Evolutionary conservation across 2,797 vertebrate genomes (phyloP).

Genomic region (Ispidina lecontei): DNA sequence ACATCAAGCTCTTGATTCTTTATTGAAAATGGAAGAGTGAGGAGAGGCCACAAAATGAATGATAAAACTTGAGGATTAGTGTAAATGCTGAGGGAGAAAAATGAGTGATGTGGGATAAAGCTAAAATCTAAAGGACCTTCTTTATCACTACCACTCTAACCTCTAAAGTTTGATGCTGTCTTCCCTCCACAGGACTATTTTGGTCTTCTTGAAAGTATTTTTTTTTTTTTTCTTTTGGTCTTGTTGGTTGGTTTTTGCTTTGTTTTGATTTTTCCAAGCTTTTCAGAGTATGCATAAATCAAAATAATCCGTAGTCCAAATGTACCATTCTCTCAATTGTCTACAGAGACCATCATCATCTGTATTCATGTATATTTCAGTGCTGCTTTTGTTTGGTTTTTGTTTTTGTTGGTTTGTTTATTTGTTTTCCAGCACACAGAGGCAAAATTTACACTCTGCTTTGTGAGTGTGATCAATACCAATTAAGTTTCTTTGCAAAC

Average conservation of each 20-base stretch:
- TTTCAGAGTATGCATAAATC: not conserved
- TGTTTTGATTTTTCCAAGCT: not conserved
- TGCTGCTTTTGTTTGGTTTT: not conserved
- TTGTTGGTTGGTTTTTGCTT: not conserved
- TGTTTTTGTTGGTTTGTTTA: not conserved
- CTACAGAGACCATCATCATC: not conserved
- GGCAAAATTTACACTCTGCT: not conserved
- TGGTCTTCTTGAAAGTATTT: not conserved
- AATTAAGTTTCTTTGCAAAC: constrained; percentile 2
- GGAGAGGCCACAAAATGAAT: not conserved
- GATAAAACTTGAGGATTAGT: not conserved
- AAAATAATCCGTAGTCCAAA: not conserved
- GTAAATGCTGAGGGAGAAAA: not conserved
- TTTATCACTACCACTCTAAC: not conserved
- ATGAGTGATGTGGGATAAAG: not conserved
- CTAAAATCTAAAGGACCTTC: not conserved
- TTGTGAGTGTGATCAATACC: not conserved
- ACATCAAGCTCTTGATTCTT: not conserved
- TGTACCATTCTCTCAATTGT: not conserved
- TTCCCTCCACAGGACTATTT: not conserved
- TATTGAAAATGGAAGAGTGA: not conserved
- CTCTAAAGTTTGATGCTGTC: not conserved
- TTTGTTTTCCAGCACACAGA: not conserved
- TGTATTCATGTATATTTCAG: not conserved
- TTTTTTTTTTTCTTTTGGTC: not conserved